These are phyloP conservation scores for Micropterix aruncella DNA, from an alignment of 2,888 invertebrate species.

Conservation along the genomic window DNA sequence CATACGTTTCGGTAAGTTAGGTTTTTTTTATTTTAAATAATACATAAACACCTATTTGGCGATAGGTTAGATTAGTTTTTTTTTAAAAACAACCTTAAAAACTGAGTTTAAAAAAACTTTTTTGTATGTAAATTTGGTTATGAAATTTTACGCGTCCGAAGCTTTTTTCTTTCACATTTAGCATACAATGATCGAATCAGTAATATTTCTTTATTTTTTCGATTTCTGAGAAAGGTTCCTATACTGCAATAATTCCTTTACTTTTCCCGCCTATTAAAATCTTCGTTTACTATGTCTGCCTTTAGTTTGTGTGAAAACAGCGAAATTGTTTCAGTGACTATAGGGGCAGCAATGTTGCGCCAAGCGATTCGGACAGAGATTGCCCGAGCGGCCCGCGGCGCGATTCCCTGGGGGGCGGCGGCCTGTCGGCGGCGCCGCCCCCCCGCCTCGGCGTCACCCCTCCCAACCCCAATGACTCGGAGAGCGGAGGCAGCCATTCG, in stretches of 20 bases:
- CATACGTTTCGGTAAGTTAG: too few species aligned
- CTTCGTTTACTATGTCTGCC: neutral
- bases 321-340: slow-evolving; percentile 61
- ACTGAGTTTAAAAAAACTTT: too few species aligned
- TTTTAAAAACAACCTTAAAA: too few species aligned
- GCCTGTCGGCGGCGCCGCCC: slow-evolving; percentile 21
- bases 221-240: too few species aligned
- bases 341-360: slow-evolving; percentile 80
- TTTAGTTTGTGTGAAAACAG: slow-evolving; percentile 6
- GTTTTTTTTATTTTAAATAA: too few species aligned
- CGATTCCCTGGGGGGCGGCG: slow-evolving; percentile 42
- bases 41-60: too few species aligned
- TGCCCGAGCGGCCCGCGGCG: slow-evolving; percentile 51
- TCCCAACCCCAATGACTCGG: slow-evolving; percentile 60
- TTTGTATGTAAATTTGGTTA: too few species aligned
- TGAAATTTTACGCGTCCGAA: too few species aligned
- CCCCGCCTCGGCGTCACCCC: slow-evolving; percentile 50
- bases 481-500: slow-evolving; percentile 77
- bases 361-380: slow-evolving; percentile 82
- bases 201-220: too few species aligned
- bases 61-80: too few species aligned
- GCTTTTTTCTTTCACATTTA: too few species aligned
- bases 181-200: neutral
- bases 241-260: slow-evolving; percentile 17
- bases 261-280: neutral